These are phyloP conservation scores for Drosophila grimshawi DNA, from an alignment of 1,140 invertebrate genomes.

Conservation along the genomic window DNA sequence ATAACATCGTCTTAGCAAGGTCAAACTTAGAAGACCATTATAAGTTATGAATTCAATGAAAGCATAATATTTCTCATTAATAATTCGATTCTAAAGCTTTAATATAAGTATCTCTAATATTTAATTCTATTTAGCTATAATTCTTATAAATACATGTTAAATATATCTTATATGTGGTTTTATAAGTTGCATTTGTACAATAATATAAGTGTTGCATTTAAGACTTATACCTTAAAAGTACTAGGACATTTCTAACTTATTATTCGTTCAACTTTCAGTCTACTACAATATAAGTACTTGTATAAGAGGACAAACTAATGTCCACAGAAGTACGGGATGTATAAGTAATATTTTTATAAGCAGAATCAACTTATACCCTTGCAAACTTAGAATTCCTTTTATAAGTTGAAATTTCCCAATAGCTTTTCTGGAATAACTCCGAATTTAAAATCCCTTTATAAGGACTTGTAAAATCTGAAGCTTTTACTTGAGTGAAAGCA, in stretches of 20 bases:
- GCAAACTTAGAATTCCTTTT: not conserved
- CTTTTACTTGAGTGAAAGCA: not conserved
- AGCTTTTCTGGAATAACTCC: not conserved
- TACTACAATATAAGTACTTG: not conserved
- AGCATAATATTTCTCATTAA: no score
- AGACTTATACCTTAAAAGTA: no score
- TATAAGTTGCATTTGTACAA: no score
- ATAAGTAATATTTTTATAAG: not conserved
- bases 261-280: not conserved
- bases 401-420: not conserved
- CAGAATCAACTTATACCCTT: not conserved
- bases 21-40: no score
- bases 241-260: no score
- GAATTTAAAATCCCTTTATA: conserved; percentile 10
- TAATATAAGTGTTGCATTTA: no score
- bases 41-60: no score
- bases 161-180: not conserved
- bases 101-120: no score
- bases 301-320: no score
- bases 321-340: no score
- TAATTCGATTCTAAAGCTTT: no score
- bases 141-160: not conserved
- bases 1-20: no score
- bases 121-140: not conserved
- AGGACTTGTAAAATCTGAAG: not conserved